Conservation (phyloP, 1,140 invertebrate genomes). For the Armadillidium nasatum region DNA sequence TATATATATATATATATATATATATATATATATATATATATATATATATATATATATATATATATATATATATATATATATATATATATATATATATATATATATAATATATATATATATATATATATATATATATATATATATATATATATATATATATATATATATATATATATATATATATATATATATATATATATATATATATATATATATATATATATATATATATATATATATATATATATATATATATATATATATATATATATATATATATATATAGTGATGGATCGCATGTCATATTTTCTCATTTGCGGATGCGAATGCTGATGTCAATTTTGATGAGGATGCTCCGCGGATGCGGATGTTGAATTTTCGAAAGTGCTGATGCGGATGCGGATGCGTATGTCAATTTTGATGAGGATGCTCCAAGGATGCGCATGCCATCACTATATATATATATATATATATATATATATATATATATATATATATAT, state of each 20-base stretch:
- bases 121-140: background rate
- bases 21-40: too few relatives aligned
- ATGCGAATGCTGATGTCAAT: too few relatives aligned
- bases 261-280: constrained; percentile 2
- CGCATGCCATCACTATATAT: too few relatives aligned
- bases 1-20: background rate
- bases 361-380: too few relatives aligned
- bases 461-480: background rate
- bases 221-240: constrained; percentile 2
- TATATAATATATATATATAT: background rate
- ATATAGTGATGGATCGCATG: too few relatives aligned
- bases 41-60: background rate
- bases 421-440: too few relatives aligned
- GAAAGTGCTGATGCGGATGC: too few relatives aligned
- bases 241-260: background rate
- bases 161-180: background rate
- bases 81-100: background rate
- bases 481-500: background rate
- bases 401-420: too few relatives aligned
- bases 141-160: background rate
- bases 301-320: too few relatives aligned
- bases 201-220: constrained; percentile 6
- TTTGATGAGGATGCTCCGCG: too few relatives aligned
- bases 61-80: background rate
- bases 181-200: background rate